A percentile compares a stretch with the other conserved stretches of the same genome.
phyloP scores from a whole-genome alignment of 1,140 invertebrate species.

The Drosophila cardini region DNA sequence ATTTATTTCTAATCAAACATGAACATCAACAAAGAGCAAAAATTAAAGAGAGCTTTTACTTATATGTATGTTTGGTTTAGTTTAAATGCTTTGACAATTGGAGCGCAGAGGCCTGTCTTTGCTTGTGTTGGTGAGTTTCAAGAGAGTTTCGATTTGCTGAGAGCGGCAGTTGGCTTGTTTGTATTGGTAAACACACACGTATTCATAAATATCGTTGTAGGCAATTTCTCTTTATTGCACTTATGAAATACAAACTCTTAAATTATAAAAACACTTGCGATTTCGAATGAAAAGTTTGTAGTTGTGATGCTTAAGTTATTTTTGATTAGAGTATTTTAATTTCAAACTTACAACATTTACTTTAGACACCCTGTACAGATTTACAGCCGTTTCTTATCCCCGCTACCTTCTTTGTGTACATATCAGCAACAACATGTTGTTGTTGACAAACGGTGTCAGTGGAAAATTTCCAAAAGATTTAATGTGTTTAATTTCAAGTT shows the following conservation, averaged over 20 bases:
- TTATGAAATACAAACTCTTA: too few species aligned
- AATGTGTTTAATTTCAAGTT: background rate
- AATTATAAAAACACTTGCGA: too few species aligned
- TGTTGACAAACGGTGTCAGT: constrained; percentile 8
- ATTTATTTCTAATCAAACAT: background rate
- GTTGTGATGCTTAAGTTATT: too few species aligned
- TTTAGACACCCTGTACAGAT: constrained; percentile 10
- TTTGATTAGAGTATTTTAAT: too few species aligned
- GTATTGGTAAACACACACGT: background rate
- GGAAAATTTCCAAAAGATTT: constrained; percentile 1
- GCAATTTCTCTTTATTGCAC: too few species aligned
- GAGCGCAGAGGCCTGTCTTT: background rate
- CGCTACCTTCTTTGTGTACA: background rate
- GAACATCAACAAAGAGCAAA: too few species aligned
- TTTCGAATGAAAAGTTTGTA: too few species aligned
- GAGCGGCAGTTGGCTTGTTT: background rate
- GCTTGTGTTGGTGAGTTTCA: background rate
- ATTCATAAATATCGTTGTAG: background rate
- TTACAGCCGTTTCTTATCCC: background rate
- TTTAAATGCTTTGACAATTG: too few species aligned
- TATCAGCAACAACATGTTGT: constrained; percentile 3
- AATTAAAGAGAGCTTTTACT: too few species aligned
- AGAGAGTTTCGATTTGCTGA: background rate
- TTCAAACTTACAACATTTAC: background rate
- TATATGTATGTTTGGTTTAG: background rate